Evolutionary conservation across 2,113 vertebrate species (phyloP).

Genomic region (Dicerorhinus sumatrensis): DNA sequence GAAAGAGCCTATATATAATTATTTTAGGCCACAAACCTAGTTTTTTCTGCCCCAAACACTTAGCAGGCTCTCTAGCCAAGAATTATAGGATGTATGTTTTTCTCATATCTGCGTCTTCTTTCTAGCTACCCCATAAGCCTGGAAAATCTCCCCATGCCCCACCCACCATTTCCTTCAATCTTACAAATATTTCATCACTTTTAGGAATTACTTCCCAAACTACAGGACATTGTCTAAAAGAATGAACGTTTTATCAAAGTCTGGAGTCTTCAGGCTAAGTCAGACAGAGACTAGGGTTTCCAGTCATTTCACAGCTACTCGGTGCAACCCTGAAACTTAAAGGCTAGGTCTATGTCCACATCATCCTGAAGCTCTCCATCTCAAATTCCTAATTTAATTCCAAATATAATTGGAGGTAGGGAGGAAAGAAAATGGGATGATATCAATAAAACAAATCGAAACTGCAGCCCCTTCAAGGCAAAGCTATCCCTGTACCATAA

Average conservation of each 20-base stretch:
- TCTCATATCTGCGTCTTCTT: slow-evolving; percentile 3
- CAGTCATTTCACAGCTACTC: background rate
- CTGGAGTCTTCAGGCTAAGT: background rate
- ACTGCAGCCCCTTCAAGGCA: background rate
- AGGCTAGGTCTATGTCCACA: background rate
- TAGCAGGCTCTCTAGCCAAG: slow-evolving; percentile 11
- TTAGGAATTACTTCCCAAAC: slow-evolving; percentile 29
- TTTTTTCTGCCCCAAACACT: background rate
- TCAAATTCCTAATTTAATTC: background rate
- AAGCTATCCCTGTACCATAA: background rate
- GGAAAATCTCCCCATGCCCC: background rate
- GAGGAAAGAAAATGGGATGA: background rate
- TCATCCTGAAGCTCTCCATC: background rate
- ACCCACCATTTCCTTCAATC: background rate
- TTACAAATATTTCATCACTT: slow-evolving; percentile 18
- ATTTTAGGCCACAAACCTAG: background rate
- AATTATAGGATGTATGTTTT: slow-evolving; percentile 24
- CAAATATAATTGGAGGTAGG: background rate
- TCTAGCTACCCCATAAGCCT: background rate
- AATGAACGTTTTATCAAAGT: background rate
- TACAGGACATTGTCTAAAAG: background rate
- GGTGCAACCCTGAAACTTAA: background rate
- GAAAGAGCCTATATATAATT: background rate
- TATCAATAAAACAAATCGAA: background rate
- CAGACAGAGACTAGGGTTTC: background rate